Evolutionary conservation across 2,888 invertebrate genomes (phyloP), one percentile per base, ranked within the genome.

Genomic region (Neria commutata): DNA sequence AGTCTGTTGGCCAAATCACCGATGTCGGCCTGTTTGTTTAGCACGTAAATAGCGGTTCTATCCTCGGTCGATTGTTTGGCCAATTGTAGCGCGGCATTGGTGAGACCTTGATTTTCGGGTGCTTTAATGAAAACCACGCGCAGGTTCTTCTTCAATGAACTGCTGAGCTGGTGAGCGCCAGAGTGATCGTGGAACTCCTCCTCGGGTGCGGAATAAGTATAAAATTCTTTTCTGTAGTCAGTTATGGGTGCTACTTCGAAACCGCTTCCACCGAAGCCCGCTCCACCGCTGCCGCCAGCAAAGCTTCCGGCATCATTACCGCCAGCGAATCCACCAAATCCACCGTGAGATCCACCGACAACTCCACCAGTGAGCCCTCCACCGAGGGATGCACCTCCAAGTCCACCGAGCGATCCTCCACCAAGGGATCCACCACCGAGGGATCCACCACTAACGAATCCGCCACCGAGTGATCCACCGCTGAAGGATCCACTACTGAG

Each of bases 61-160:
- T 78, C 74, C 42, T 77, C 77, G 23, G 65, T 70, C 24, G 74
- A 70, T 60, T 73, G 71, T 23, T 71, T 74, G 53, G 74, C 76
- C 56, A 76, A 56, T 59, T 75, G 74, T 3, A 75, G 63, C 0
- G 76, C 76, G 2, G 74, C 75, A 58, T 74, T 69, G 6, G 70
- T 66, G 2, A 73, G 61, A 2, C 68, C 74, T 23, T 73, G 75
- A 17, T 74, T 70, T 61, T 76, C 75, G 14, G 78, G 78, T 6
- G 78, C 72, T 58, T 77, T 78, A 56, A 78, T 79, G 62, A 78
- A 79, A 24, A 78, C 67, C 26, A 78, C 77, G 17, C 78, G 75
- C 21, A 79, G 70, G 53, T 73, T 76, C 2, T 73, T 76, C 62
- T 75, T 77, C 58, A 75, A 50, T 58, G 73, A 68, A 19, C 58